These are phyloP conservation scores for Chloromyia formosa DNA, from an alignment of 2,888 invertebrate genomes.

Conservation along the genomic window DNA sequence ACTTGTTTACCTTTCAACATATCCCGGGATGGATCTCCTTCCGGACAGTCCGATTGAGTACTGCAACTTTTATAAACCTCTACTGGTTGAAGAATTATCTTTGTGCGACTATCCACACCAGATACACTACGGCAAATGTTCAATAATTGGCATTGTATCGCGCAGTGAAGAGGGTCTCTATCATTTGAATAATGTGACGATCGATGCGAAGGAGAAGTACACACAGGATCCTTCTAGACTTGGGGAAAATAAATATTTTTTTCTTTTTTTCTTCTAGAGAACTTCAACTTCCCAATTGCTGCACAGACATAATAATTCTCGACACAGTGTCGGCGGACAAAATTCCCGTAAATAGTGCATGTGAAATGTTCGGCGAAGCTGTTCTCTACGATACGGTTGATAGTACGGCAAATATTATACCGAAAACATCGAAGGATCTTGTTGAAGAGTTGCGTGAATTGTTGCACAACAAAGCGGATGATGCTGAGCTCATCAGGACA, in stretches of 20 bases:
- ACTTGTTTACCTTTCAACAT: too few relatives aligned
- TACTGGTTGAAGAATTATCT: slow-evolving; percentile 58
- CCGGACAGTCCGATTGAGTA: slow-evolving; percentile 48
- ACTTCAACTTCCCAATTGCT: slow-evolving; percentile 56
- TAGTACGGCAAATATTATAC: slow-evolving; percentile 50
- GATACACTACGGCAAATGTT: slow-evolving; percentile 59
- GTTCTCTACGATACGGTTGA: slow-evolving; percentile 54
- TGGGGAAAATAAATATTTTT: too few relatives aligned
- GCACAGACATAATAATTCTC: slow-evolving; percentile 53
- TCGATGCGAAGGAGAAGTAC: not conserved
- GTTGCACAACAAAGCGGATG: not conserved
- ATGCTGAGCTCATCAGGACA: slow-evolving; percentile 46
- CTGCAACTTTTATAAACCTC: slow-evolving; percentile 55
- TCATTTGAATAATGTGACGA: slow-evolving; percentile 13
- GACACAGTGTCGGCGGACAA: slow-evolving; percentile 49
- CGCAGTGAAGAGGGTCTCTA: slow-evolving; percentile 45
- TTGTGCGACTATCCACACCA: slow-evolving; percentile 53
- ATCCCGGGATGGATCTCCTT: slow-evolving; percentile 51
- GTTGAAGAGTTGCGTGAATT: slow-evolving; percentile 24
- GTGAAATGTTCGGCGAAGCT: slow-evolving; percentile 57
- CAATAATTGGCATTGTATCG: slow-evolving; percentile 57
- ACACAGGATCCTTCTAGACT: too few relatives aligned
- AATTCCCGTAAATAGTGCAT: slow-evolving; percentile 53
- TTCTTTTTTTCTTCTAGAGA: slow-evolving; percentile 52
- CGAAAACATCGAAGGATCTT: slow-evolving; percentile 54